phyloP scores from a whole-genome alignment of 2,113 vertebrate genomes.

The Pelobates fuscus region DNA sequence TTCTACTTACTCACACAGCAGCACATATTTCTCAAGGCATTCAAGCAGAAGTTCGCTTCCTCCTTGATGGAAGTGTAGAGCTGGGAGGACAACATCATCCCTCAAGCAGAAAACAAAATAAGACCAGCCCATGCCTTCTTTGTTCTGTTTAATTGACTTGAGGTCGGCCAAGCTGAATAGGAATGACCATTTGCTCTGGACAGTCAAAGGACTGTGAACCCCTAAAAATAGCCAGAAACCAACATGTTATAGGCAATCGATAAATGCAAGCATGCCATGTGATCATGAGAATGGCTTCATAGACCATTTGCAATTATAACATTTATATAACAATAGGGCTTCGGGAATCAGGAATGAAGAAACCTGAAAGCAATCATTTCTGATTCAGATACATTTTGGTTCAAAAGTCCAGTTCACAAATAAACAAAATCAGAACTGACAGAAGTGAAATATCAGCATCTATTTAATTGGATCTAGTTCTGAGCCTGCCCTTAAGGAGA shows the following conservation, averaged over 20 bases:
- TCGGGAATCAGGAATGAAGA: too few relatives aligned
- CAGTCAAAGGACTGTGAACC: conserved; percentile 69
- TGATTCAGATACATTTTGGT: too few relatives aligned
- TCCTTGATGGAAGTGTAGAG: conserved; percentile 93
- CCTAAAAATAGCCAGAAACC: conserved; percentile 60
- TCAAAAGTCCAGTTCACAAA: too few relatives aligned
- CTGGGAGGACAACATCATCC: conserved; percentile 79
- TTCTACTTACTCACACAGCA: conserved; percentile 85
- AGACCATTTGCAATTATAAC: background rate
- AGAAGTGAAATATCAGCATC: too few relatives aligned
- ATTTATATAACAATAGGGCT: background rate
- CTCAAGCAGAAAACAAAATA: conserved; percentile 85
- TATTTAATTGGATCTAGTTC: too few relatives aligned
- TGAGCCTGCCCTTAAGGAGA: too few relatives aligned
- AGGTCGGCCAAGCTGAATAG: conserved; percentile 85
- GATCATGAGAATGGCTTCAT: background rate
- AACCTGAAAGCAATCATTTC: too few relatives aligned
- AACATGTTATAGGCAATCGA: background rate
- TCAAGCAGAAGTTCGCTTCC: conserved; percentile 85
- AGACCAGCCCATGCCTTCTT: conserved; percentile 86
- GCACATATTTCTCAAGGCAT: conserved; percentile 81
- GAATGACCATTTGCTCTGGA: conserved; percentile 86
- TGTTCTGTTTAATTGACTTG: conserved; percentile 83
- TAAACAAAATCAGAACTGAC: too few relatives aligned
- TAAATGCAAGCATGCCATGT: background rate